A percentile compares a stretch with the other conserved stretches of the same genome.
Conservation (phyloP, 2,797 vertebrate genomes). For the Lagodon rhomboides region DNA sequence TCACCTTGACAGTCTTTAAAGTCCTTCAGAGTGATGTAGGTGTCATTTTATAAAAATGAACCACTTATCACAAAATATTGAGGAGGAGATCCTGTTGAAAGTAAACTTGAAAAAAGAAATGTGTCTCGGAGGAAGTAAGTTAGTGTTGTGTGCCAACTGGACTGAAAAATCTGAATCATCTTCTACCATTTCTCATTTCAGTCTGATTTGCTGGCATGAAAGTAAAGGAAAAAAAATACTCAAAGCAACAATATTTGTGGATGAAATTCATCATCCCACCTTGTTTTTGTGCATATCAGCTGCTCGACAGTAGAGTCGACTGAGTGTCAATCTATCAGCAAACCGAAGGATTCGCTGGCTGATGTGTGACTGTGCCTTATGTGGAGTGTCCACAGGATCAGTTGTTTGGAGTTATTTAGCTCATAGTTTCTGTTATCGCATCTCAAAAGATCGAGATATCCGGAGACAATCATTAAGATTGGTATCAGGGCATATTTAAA, state of each 20-base stretch:
- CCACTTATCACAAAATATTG: neutral
- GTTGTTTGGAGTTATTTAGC: neutral
- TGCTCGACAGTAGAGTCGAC: neutral
- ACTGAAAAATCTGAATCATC: slow-evolving; percentile 5
- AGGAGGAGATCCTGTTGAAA: slow-evolving; percentile 16
- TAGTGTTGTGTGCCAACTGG: neutral
- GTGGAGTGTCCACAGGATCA: neutral
- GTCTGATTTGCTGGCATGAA: neutral
- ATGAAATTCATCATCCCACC: neutral
- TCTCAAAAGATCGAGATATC: neutral
- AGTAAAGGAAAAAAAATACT: neutral
- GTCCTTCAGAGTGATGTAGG: neutral
- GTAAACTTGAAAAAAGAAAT: slow-evolving; percentile 3
- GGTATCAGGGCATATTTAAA: neutral
- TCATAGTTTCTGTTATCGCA: neutral
- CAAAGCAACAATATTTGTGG: neutral
- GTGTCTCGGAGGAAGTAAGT: slow-evolving; percentile 11
- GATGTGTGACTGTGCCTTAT: neutral
- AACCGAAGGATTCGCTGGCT: neutral
- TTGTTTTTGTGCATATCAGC: neutral
- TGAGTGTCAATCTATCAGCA: neutral
- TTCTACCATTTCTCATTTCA: slow-evolving; percentile 8
- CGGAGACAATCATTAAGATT: neutral
- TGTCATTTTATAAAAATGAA: slow-evolving; percentile 22
- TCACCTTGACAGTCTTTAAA: neutral